Evolutionary conservation across 1,140 invertebrate species (phyloP), one percentile per base, ranked within the genome.

Genomic region (Dreissena rostriformis): DNA sequence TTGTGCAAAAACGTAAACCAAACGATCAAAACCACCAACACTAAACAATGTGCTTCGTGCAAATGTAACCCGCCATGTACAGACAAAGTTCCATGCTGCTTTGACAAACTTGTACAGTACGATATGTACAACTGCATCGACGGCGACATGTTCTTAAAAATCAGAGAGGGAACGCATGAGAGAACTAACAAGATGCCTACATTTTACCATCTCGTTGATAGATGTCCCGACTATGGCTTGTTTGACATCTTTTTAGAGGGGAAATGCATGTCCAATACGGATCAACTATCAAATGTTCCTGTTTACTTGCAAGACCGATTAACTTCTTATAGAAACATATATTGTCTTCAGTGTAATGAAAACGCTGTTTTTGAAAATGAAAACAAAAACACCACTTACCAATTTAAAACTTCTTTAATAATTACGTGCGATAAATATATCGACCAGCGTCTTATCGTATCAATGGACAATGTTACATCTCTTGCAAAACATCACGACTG

Each of bases 331-430:
- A 51, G 10, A 28, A 72, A 72, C 28, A 72, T 72, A 51, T 72
- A 22, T n/a, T 72, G 70, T 72, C 39, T 52, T 26, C 24, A 22
- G 4, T 72, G 70, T 72, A 72, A 52, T n/a, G 39, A 22, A 51
- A 52, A 72, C 15, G 39, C 26, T 52, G 17, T 22, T 52, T 8
- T 39, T 39, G 4, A 39, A 39, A 39, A 39, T 39, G 39, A 39
- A 39, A 39, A 8, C 4, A 39, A 39, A 39, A 39, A 39, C 39
- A 39, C 4, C 39, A 52, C n/a, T 12, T 11, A 52, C 14, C 11
- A 52, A 7, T n/a, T 72, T 51, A 19, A 52, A n/a, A 52, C 53
- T 6, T 72, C 49, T 52, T 52, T 72, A n/a, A 51, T 12, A 52
- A 52, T 52, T 22, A 19, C 7, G 26, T 72, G 70, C 17, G 4